Conservation (phyloP, 2,113 vertebrate species). For the Lampris megalopsis region DNA sequence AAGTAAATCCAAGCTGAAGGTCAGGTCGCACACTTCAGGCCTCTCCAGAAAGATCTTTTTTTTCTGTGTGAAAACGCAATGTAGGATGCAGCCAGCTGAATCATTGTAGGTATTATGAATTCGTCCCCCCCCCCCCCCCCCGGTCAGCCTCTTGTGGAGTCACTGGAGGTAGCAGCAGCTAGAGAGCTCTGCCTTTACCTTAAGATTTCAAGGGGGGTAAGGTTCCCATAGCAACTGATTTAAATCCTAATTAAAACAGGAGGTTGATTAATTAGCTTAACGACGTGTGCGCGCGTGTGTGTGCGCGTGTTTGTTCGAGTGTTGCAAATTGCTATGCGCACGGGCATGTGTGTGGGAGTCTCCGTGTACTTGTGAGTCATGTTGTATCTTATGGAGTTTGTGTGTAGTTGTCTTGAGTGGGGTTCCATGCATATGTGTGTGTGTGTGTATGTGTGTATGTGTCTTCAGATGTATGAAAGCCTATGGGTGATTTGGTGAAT, state of each 20-base stretch:
- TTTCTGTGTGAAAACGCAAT: constrained; percentile 54
- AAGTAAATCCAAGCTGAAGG: constrained; percentile 62
- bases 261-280: constrained; percentile 80
- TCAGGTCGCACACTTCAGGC: constrained; percentile 53
- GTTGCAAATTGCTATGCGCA: constrained; percentile 4
- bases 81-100: constrained; percentile 63
- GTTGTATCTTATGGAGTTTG: constrained; percentile 14
- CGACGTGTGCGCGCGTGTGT: constrained; percentile 20
- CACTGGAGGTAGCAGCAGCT: constrained; percentile 40
- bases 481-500: constrained; percentile 65
- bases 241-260: constrained; percentile 79
- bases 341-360: constrained; percentile 50
- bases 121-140: constrained; percentile 33
- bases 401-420: constrained; percentile 55
- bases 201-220: constrained; percentile 65
- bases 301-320: constrained; percentile 26
- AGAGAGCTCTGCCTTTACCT: constrained; percentile 61
- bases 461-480: constrained; percentile 25
- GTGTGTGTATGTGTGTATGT: constrained; percentile 17
- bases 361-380: constrained; percentile 62
- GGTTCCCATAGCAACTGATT: constrained; percentile 81
- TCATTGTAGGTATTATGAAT: constrained; percentile 64
- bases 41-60: constrained; percentile 46
- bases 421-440: constrained; percentile 27
- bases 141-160: constrained; percentile 50